These are phyloP conservation scores for Peribatodes rhomboidaria DNA, from an alignment of 2,888 invertebrate species.

Conservation along the genomic window DNA sequence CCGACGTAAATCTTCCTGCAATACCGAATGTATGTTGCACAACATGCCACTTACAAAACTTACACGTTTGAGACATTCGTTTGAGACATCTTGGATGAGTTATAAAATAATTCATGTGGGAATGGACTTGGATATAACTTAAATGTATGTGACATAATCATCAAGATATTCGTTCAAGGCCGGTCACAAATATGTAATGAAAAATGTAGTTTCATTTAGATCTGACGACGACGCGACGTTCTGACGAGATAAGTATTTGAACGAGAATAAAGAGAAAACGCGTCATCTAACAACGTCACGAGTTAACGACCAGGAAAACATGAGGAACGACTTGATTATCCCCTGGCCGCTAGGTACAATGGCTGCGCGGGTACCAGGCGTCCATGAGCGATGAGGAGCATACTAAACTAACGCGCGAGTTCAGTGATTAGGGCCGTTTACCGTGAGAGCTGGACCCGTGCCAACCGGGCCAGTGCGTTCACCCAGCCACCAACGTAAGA, in stretches of 20 bases:
- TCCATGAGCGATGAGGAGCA: slow-evolving; percentile 77
- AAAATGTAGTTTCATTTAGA: background rate
- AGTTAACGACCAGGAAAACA: slow-evolving; percentile 43
- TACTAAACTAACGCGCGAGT: slow-evolving; percentile 76
- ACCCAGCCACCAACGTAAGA: slow-evolving; percentile 69
- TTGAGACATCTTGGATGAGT: slow-evolving; percentile 10
- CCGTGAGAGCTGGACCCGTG: slow-evolving; percentile 81
- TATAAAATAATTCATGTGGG: slow-evolving; percentile 24
- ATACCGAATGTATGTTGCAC: slow-evolving; percentile 55
- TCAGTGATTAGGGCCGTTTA: slow-evolving; percentile 80
- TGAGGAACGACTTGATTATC: slow-evolving; percentile 38
- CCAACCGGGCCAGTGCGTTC: slow-evolving; percentile 85
- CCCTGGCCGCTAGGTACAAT: slow-evolving; percentile 60
- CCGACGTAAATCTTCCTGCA: slow-evolving; percentile 62
- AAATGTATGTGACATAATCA: slow-evolving; percentile 32
- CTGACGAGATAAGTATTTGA: background rate
- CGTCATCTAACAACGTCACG: slow-evolving; percentile 28
- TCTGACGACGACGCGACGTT: background rate
- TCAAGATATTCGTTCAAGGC: slow-evolving; percentile 21
- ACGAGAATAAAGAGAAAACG: slow-evolving; percentile 18
- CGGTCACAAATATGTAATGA: slow-evolving; percentile 1
- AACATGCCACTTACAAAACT: slow-evolving; percentile 44
- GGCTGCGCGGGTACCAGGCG: slow-evolving; percentile 75
- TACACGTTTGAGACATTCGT: slow-evolving; percentile 18
- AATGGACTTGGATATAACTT: slow-evolving; percentile 17